phyloP scores from a whole-genome alignment of 2,888 invertebrate genomes.

The Amblyjoppa fuscipennis region DNA sequence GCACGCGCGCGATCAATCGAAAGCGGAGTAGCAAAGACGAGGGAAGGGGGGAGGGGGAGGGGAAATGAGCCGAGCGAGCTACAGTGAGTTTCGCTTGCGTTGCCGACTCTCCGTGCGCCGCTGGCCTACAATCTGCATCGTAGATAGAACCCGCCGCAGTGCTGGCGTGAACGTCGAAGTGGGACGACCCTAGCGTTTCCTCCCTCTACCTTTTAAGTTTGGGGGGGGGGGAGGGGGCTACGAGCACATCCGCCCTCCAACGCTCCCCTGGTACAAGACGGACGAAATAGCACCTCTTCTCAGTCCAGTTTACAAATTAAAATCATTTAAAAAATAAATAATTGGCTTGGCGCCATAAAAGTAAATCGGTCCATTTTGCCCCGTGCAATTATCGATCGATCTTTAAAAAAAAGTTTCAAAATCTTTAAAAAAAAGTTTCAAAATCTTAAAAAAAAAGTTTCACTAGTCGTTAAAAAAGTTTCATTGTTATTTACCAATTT shows the following conservation, averaged over 20 bases:
- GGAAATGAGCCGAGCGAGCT: constrained; percentile 19
- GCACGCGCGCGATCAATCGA: constrained; percentile 56
- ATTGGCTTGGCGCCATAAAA: background rate
- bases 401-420: too few species aligned
- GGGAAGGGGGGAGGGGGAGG: background rate
- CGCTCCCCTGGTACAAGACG: background rate
- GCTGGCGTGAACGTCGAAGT: constrained; percentile 54
- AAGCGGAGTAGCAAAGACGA: constrained; percentile 40
- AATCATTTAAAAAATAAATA: too few species aligned
- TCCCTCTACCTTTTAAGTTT: constrained; percentile 4
- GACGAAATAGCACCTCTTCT: background rate
- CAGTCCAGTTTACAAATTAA: background rate
- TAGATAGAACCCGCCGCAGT: constrained; percentile 60
- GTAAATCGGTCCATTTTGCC: background rate
- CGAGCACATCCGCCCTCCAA: constrained; percentile 8
- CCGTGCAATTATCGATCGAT: too few species aligned
- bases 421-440: too few species aligned
- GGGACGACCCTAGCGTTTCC: constrained; percentile 46
- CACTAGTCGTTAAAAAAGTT: too few species aligned
- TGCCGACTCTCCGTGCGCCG: constrained; percentile 38
- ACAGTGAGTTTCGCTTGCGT: constrained; percentile 45
- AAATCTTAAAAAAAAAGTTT: too few species aligned
- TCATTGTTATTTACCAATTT: too few species aligned
- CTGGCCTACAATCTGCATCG: constrained; percentile 68
- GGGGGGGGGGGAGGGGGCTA: constrained; percentile 1